Base-by-base conservation (phyloP, 2,888 invertebrate genomes). In the Sycophila texana region DNA sequence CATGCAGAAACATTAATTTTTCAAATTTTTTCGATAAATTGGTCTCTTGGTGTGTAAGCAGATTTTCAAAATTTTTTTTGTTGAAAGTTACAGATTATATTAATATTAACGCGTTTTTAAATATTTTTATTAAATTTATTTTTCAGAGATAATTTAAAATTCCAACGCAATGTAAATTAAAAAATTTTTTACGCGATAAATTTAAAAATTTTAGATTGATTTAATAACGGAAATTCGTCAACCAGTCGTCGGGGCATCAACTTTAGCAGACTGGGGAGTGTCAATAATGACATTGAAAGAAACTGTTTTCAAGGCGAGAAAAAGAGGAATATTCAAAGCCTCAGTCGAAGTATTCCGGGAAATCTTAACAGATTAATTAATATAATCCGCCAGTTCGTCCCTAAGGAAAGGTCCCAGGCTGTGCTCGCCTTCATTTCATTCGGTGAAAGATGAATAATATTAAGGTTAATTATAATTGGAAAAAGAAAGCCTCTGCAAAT, bases 391-490 rank as follows among this genome's bases (percentile, higher is more conserved):
- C 22, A 53, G 18, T 58, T 26, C 30, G 22, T 26, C n/a, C 51
- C 63, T 4, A 55, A 55, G 58, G 20, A 60, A 74, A 75, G 70
- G 53, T 61, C 63, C 58, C 74, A 67, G 71, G 71, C 75, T 68
- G 57, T 12, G 60, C 65, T 68, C 53, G 67, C 55, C 22, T 79
- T 60, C 49, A 39, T 74, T 20, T 74, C 61, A 74, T 79, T 74
- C 74, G 83, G 60, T 77, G 73, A 77, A 74, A 81, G 85, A 86
- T 86, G 87, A 86, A 86, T 86, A 86, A 85, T 85, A 87, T 88
- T 86, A 87, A 87, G 86, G 86, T 87, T 88, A 87, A 88, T 87
- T 87, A 86, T 85, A 87, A 87, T 87, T 86, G 84, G 83, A 84
- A 82, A 80, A 76, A 83, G 84, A 85, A 84, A 83, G 81, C 83